Evolutionary conservation across 2,888 invertebrate genomes (phyloP).

Genomic region (Dryadula phaetusa): DNA sequence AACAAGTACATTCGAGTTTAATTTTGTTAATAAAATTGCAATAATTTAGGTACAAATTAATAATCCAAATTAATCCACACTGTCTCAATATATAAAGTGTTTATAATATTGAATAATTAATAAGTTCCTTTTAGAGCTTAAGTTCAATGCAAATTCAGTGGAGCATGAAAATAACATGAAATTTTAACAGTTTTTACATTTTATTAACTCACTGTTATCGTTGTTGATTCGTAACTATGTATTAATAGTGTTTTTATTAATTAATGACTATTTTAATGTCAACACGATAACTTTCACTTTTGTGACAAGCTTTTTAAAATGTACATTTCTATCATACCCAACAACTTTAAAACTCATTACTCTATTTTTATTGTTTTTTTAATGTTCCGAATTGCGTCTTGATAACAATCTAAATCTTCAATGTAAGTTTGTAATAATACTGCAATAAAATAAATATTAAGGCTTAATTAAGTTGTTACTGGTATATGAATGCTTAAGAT

Average conservation of each 20-base stretch:
- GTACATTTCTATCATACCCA: slow-evolving; percentile 3
- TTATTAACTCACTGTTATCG: slow-evolving; percentile 7
- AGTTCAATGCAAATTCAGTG: slow-evolving; percentile 39
- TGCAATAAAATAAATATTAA: slow-evolving; percentile 54
- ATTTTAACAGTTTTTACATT: slow-evolving; percentile 22
- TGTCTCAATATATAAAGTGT: slow-evolving; percentile 20
- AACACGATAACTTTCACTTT: slow-evolving; percentile 17
- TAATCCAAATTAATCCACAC: neutral
- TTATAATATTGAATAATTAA: slow-evolving; percentile 48
- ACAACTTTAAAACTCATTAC: slow-evolving; percentile 21
- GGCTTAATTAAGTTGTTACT: slow-evolving; percentile 54
- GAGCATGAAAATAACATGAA: slow-evolving; percentile 34
- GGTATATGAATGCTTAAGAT: slow-evolving; percentile 41
- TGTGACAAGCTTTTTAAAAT: slow-evolving; percentile 4
- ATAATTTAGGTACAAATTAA: neutral
- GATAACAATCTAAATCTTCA: slow-evolving; percentile 59
- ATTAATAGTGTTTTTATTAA: slow-evolving; percentile 10
- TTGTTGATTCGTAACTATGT: slow-evolving; percentile 3
- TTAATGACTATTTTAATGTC: slow-evolving; percentile 24
- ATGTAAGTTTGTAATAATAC: slow-evolving; percentile 52
- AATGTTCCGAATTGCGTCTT: slow-evolving; percentile 42
- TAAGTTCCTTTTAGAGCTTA: slow-evolving; percentile 34
- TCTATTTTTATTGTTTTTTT: slow-evolving; percentile 36
- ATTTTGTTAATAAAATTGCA: neutral
- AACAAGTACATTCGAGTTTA: too few relatives aligned